Evolutionary conservation across 2,888 invertebrate genomes (phyloP), one percentile per base, ranked within the genome.

Genomic region (Drosophila mimica): DNA sequence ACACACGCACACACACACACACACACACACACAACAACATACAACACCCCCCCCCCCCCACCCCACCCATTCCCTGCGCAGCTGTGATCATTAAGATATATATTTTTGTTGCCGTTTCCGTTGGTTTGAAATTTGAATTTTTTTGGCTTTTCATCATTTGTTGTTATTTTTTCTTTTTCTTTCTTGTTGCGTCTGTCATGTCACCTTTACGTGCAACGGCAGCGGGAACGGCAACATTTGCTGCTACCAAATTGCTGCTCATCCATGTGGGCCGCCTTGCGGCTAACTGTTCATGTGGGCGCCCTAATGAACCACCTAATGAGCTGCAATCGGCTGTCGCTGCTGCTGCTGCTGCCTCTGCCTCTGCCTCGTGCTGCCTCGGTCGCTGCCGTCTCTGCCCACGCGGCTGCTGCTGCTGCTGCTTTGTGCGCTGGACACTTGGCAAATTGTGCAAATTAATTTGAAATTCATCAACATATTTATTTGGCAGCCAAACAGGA

Each of bases 371-470:
- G n/a, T 8, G 36, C 5, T n/a, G 17, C 17, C 20, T 3, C 52
- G 6, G 53, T 20, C 31, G 15, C 15, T 9, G 53, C 33, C 17
- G 6, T 8, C 4, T 7, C 56, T 38, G 38, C 56, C 56, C 56
- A 56, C 56, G 38, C 8, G 25, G 8, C 17, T 17, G 38, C 25
- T 20, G 11, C 20, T 20, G 11, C 20, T 20, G 38, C 38, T n/a
- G 70, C 33, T 49, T 49, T 46, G 34, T 25, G 28, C 52, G n/a
- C 49, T 72, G 78, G 77, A 76, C 81, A 76, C 61, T 62, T 62
- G 71, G 76, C 72, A 88, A 84, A 84, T 85, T 76, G 77, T 57
- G 57, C 70, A 81, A 81, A 89, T 85, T 87, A 83, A 89, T 83
- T 79, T 75, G 76, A 83, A 75, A 85, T 89, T 70, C 82, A 85